These are phyloP conservation scores for Vannuccia rotundouncinata DNA, from an alignment of 2,888 invertebrate genomes.

Conservation along the genomic window DNA sequence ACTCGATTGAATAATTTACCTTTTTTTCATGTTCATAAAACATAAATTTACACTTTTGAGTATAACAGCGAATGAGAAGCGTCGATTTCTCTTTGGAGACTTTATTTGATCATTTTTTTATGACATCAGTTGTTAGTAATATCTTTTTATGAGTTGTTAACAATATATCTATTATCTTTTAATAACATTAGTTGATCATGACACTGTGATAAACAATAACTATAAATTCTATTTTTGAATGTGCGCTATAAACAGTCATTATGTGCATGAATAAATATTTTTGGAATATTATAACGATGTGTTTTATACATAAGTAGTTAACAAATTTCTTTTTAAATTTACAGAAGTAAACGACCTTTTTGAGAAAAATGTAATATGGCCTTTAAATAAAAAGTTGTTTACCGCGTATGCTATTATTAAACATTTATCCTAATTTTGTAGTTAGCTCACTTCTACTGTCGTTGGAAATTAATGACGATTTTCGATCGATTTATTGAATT, in stretches of 20 bases:
- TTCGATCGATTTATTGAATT: too few relatives aligned
- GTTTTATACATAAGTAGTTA: not conserved
- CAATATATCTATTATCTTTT: constrained; percentile 2
- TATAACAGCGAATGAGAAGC: not conserved
- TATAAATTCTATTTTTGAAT: constrained; percentile 7
- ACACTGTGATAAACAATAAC: constrained; percentile 14
- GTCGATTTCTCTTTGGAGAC: constrained; percentile 2
- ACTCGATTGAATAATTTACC: too few relatives aligned
- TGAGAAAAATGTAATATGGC: not conserved
- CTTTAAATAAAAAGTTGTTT: not conserved
- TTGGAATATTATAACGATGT: not conserved
- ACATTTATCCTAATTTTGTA: too few relatives aligned
- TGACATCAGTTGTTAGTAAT: not conserved
- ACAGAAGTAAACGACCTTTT: constrained; percentile 4
- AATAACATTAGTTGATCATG: constrained; percentile 13
- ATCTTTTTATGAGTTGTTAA: constrained; percentile 21
- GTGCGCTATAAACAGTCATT: constrained; percentile 21
- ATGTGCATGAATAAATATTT: constrained; percentile 23
- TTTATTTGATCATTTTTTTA: constrained; percentile 8
- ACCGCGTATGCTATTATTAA: too few relatives aligned
- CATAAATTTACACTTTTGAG: too few relatives aligned
- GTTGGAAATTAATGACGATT: too few relatives aligned
- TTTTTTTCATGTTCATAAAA: too few relatives aligned
- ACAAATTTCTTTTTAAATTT: constrained; percentile 2
- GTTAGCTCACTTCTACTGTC: too few relatives aligned